Base-by-base conservation (phyloP, 2,797 vertebrate genomes). In the Poeciliopsis paucimaculata region DNA sequence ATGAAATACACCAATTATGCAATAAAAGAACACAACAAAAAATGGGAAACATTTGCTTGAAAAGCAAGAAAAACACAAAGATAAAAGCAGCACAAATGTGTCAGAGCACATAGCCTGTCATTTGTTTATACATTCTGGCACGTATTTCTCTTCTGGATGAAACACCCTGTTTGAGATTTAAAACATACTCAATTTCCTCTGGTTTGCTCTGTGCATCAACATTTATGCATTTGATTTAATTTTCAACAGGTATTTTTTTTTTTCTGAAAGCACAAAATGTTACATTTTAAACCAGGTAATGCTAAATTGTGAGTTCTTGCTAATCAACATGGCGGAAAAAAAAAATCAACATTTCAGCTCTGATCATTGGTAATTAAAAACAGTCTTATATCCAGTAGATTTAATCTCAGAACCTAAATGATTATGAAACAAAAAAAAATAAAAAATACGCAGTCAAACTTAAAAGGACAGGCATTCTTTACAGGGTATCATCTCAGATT, bases 101-200 rank as follows among this genome's bases (percentile, higher is more conserved):
- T 84, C 83, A 90, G 91, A 92, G 83, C 87, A 90, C 87, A 90
- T 81, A 86, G 91, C 87, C 89, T 87, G 84, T 92, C 83, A 77
- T 91, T 92, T 87, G 80, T 90, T 89, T 90, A 86, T 93, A 95
- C 93, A 95, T 95, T 95, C 94, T 93, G 93, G 92, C 94, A 94
- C 88, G 53, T 93, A 81, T 87, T 92, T 76, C 83, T 88, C 60
- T 74, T 72, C 87, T 89, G 79, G 90, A 90, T 79, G 91, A 93
- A 77, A 90, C 82, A 88, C 86, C 86, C 87, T 84, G 84, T 88
- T 70, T 72, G 55, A 85, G 88, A 76, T 89, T 53, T 68, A 73
- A 89, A 84, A 88, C 82, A 82, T 77, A 86, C 85, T 77, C 34
- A 45, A 46, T 82, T 88, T 83, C 80, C 78, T 88, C 88, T 88